A percentile compares a stretch with the other conserved stretches of the same genome.
Evolutionary conservation across 2,797 vertebrate species (phyloP).

Genomic region (Melanotaenia trifasciata): DNA sequence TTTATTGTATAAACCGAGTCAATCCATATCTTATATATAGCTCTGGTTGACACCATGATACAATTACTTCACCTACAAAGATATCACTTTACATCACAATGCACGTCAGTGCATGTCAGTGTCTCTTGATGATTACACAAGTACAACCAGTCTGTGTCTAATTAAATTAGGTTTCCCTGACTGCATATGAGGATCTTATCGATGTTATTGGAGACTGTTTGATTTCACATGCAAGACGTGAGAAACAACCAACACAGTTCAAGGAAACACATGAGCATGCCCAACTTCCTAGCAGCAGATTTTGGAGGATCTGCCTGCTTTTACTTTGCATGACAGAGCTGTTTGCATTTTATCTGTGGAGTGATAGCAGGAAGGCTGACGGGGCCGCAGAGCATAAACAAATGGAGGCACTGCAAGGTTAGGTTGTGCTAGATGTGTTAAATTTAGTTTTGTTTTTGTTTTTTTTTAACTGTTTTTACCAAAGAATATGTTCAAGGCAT

Average conservation of each 20-base stretch:
- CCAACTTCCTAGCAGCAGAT: slow-evolving; percentile 29
- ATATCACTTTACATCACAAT: neutral
- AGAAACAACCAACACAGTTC: slow-evolving; percentile 40
- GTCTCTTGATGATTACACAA: slow-evolving; percentile 6
- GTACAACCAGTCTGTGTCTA: slow-evolving; percentile 1
- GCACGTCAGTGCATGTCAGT: neutral
- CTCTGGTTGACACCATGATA: neutral
- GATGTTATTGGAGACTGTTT: slow-evolving; percentile 28
- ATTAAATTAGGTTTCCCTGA: slow-evolving; percentile 54
- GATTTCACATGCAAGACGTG: slow-evolving; percentile 31
- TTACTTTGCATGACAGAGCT: slow-evolving; percentile 39
- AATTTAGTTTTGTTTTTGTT: neutral
- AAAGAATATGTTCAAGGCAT: too few relatives aligned
- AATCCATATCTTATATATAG: neutral
- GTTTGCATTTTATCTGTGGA: slow-evolving; percentile 46
- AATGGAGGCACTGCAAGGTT: slow-evolving; percentile 9
- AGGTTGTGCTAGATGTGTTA: slow-evolving; percentile 2
- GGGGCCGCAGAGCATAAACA: slow-evolving; percentile 28
- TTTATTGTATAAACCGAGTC: neutral
- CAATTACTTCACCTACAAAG: too few relatives aligned
- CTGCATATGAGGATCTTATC: slow-evolving; percentile 22
- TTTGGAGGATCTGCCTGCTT: slow-evolving; percentile 44
- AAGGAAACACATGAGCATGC: slow-evolving; percentile 25
- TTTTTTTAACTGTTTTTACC: slow-evolving; percentile 9
- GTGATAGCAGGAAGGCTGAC: slow-evolving; percentile 43